Percentiles rank a stretch among this genome's conserved stretches.
These are phyloP conservation scores for Psittacula cyanocephala DNA, from an alignment of 2,113 vertebrate genomes.

Conservation along the genomic window DNA sequence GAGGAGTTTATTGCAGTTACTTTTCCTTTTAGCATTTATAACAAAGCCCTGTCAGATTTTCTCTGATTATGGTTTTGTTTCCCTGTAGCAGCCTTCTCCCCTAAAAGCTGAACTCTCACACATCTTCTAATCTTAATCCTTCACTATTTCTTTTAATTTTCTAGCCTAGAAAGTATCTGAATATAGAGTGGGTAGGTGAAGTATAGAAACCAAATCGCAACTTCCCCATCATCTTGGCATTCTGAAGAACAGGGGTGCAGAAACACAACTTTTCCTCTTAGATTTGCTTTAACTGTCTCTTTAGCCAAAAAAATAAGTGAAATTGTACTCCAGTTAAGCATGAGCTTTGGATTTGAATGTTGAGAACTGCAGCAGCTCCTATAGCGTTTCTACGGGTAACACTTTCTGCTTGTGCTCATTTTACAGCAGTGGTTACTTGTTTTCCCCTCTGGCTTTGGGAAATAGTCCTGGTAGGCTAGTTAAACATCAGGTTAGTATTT, in stretches of 20 bases:
- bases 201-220: background rate
- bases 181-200: background rate
- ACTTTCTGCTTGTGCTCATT: background rate
- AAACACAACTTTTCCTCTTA: background rate
- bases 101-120: background rate
- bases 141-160: background rate
- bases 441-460: background rate
- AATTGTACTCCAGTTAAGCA: background rate
- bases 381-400: fast-evolving
- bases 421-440: background rate
- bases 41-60: background rate
- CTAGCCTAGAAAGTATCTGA: background rate
- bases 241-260: background rate
- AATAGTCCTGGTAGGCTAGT: background rate
- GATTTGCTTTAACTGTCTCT: background rate
- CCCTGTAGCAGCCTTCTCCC: background rate
- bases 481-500: background rate
- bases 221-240: background rate
- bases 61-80: background rate
- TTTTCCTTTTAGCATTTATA: background rate
- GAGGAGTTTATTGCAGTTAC: background rate
- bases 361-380: background rate
- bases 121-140: background rate
- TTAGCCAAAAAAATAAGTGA: background rate
- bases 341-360: background rate